Evolutionary conservation across 2,888 invertebrate species (phyloP), one percentile per base, ranked within the genome.

Genomic region (Mylabris sibirica): DNA sequence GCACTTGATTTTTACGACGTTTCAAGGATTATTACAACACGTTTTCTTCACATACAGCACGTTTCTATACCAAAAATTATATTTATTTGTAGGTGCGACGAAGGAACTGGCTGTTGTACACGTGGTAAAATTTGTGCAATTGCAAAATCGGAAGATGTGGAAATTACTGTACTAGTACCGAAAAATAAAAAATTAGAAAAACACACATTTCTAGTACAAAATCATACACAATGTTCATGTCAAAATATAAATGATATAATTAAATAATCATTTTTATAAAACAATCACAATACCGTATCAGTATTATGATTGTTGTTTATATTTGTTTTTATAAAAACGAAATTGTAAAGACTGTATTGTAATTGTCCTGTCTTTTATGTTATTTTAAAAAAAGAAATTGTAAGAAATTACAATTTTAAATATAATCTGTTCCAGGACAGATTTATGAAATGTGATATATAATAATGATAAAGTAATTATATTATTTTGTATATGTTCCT

Each of bases 21-120:
- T 61, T 61, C 38, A 34, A 61, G 61, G 41, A 41, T 17, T 24
- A 14, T 14, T 34, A n/a, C 24, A 61, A 66, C 41, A 14, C 53
- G 60, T 53, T 61, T 49, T 26, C n/a, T 38, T n/a, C 12, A 9
- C 35, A 22, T 22, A 59, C 22, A 60, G 17, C 38, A 30, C 24
- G 26, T 57, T 41, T 64, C 12, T 59, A 38, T 35, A 59, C 30
- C 6, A 38, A 17, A 11, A 64, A 53, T 6, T 2, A 12, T n/a
- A 20, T 22, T 66, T 69, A 53, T 26, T 64, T 69, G 38, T 62
- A 69, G 69, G 59, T 69, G 69, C 17, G 69, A 67, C 30, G 66
- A 60, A 30, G 66, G 66, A 6, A 64, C 38, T 22, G 69, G 69
- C 6, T 69, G 69, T 62, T 69, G 69, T 61, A 12, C 30, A 57